Evolutionary conservation across 2,797 vertebrate genomes (phyloP).

Genomic region (Syncerus caffer): DNA sequence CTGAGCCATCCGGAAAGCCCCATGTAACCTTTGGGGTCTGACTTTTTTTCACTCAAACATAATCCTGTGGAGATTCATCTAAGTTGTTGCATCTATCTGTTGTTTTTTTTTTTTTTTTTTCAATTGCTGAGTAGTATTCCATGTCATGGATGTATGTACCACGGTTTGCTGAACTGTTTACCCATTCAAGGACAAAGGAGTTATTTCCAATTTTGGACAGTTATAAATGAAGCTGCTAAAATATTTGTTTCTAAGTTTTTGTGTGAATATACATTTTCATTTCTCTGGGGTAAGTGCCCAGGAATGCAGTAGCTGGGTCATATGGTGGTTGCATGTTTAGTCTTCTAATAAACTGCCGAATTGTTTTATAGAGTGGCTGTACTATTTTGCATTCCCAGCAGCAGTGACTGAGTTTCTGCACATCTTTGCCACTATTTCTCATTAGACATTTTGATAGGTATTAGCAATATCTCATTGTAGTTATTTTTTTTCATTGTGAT

Average conservation of each 20-base stretch:
- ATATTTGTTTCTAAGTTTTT: constrained; percentile 11
- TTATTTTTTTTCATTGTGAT: neutral
- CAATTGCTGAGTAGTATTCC: neutral
- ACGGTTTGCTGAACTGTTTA: neutral
- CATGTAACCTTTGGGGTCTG: neutral
- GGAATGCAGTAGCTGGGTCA: neutral
- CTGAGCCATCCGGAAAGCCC: neutral
- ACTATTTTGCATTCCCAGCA: neutral
- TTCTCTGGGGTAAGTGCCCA: neutral
- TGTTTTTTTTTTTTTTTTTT: neutral
- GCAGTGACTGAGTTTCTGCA: neutral
- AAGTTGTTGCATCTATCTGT: neutral
- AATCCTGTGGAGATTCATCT: neutral
- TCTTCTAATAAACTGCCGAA: neutral
- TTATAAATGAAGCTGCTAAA: neutral
- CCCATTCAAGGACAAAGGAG: neutral
- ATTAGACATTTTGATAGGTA: neutral
- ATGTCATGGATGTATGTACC: neutral
- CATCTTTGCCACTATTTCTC: neutral
- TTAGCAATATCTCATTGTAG: neutral
- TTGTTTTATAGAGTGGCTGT: neutral
- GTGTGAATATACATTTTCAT: neutral
- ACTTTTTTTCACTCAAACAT: neutral
- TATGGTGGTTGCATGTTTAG: neutral
- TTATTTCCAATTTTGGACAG: neutral